phyloP scores from a whole-genome alignment of 2,797 vertebrate species.

The Sebastes nivosus region DNA sequence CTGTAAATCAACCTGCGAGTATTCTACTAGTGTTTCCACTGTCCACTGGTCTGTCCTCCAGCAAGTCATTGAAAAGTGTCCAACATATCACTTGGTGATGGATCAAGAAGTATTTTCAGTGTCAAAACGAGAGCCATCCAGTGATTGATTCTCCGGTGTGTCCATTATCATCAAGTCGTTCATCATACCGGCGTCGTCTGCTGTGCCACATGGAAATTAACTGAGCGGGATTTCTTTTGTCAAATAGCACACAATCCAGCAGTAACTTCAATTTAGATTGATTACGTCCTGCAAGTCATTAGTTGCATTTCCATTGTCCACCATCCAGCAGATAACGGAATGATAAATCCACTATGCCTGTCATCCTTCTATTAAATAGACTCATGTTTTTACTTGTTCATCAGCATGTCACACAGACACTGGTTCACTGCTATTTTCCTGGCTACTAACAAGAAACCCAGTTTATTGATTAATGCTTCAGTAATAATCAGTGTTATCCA shows the following conservation, averaged over 20 bases:
- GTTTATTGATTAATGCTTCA: neutral
- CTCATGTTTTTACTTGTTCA: neutral
- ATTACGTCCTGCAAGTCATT: conserved; percentile 6
- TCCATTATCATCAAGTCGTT: conserved; percentile 9
- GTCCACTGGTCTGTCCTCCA: neutral
- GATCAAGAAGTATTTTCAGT: conserved; percentile 2
- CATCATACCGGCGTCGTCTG: neutral
- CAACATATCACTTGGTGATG: neutral
- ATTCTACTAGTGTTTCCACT: neutral
- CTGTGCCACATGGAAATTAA: neutral
- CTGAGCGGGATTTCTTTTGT: neutral
- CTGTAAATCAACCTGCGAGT: conserved; percentile 10
- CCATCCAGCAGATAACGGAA: conserved; percentile 5
- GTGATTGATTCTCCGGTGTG: neutral
- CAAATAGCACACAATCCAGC: neutral
- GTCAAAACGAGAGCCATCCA: neutral
- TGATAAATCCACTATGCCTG: neutral
- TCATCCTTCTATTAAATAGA: neutral
- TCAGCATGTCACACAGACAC: neutral
- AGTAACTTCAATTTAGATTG: conserved; percentile 11
- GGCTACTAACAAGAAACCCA: neutral
- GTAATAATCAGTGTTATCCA: neutral
- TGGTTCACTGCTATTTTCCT: neutral
- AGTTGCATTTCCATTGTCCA: conserved; percentile 6
- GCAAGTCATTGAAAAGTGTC: neutral